Conservation (phyloP, 2,797 vertebrate species). For the Pipistrellus pygmaeus region DNA sequence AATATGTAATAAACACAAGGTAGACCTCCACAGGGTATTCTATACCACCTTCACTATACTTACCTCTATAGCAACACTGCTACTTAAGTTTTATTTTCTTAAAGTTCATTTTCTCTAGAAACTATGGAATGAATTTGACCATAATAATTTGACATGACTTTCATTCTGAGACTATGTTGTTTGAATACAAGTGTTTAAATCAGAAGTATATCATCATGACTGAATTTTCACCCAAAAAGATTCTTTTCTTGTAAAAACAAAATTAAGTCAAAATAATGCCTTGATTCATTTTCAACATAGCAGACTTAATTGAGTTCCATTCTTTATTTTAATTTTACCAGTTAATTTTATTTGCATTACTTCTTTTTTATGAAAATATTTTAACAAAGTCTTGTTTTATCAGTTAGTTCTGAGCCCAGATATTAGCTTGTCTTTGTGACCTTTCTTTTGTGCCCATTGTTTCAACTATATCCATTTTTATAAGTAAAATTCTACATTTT, state of each 20-base stretch:
- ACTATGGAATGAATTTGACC: background rate
- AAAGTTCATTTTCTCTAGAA: background rate
- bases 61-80: background rate
- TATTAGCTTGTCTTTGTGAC: background rate
- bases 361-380: background rate
- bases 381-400: background rate
- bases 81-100: background rate
- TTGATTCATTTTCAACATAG: background rate
- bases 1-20: background rate
- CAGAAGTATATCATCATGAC: background rate
- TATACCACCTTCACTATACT: background rate
- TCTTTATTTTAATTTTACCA: background rate
- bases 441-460: background rate
- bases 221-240: background rate
- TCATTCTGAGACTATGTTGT: background rate
- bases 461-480: conserved; percentile 26
- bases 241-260: conserved; percentile 12
- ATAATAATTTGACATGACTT: conserved; percentile 37
- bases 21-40: background rate
- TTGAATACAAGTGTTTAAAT: background rate
- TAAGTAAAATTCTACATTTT: conserved; percentile 15
- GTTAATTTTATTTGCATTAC: background rate
- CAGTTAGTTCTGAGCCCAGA: background rate
- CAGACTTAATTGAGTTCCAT: conserved; percentile 23
- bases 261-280: background rate